phyloP scores from a whole-genome alignment of 1,140 invertebrate species.

The Uloborus diversus region DNA sequence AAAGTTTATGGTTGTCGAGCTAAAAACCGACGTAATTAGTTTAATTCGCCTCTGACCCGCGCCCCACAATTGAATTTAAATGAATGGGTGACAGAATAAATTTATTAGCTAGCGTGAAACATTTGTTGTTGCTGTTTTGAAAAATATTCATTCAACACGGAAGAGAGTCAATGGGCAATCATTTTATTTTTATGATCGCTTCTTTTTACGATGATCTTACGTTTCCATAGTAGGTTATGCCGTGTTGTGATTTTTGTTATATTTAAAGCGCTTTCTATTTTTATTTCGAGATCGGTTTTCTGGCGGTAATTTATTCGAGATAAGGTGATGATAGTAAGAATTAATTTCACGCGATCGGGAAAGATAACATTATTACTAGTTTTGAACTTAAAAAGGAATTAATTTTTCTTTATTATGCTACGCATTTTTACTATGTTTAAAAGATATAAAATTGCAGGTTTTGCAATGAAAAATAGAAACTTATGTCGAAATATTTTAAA shows the following conservation, averaged over 20 bases:
- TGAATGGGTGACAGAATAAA: constrained; percentile 50
- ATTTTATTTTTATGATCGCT: constrained; percentile 51
- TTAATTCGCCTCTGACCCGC: constrained; percentile 45
- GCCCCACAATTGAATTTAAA: constrained; percentile 52
- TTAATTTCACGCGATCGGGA: too few species aligned
- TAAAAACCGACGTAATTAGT: constrained; percentile 51
- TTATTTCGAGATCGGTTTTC: constrained; percentile 24
- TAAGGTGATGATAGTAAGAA: not conserved
- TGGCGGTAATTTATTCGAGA: constrained; percentile 18
- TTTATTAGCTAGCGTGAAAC: constrained; percentile 48
- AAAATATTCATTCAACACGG: constrained; percentile 52
- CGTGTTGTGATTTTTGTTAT: constrained; percentile 20
- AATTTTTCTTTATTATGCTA: too few species aligned
- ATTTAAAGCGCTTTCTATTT: not conserved
- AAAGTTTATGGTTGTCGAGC: constrained; percentile 55
- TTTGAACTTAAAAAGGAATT: too few species aligned
- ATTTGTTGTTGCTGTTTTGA: constrained; percentile 36
- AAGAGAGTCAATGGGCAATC: constrained; percentile 45
- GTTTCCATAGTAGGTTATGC: constrained; percentile 28
- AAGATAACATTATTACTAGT: too few species aligned
- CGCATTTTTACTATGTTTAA: too few species aligned
- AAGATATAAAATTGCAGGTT: too few species aligned
- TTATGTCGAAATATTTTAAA: too few species aligned
- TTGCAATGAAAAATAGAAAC: too few species aligned
- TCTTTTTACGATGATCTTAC: constrained; percentile 33